phyloP scores from a whole-genome alignment of 2,888 invertebrate genomes.

The Sipha maydis region DNA sequence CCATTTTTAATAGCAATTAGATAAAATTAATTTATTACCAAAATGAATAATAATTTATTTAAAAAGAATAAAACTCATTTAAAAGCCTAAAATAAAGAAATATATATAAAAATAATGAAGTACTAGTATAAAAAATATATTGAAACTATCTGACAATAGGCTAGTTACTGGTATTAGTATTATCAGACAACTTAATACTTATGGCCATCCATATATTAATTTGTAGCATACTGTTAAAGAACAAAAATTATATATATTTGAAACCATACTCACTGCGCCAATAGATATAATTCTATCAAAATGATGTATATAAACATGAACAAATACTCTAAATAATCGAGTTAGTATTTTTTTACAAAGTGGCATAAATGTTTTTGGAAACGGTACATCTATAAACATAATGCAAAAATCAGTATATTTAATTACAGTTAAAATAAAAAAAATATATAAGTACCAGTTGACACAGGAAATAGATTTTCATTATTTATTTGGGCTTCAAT shows the following conservation, averaged over 20 bases:
- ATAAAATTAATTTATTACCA: too few relatives aligned
- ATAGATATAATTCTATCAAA: constrained; percentile 88
- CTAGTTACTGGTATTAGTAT: too few relatives aligned
- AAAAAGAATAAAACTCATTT: too few relatives aligned
- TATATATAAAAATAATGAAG: too few relatives aligned
- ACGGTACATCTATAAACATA: constrained; percentile 77
- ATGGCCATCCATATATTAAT: too few relatives aligned
- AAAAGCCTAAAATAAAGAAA: too few relatives aligned
- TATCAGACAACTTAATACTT: too few relatives aligned
- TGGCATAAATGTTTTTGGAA: constrained; percentile 83
- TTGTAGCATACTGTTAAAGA: background rate
- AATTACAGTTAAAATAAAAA: background rate
- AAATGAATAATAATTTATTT: too few relatives aligned
- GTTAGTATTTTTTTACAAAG: constrained; percentile 89
- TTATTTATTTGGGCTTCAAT: constrained; percentile 90
- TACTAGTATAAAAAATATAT: too few relatives aligned
- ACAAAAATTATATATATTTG: constrained; percentile 42
- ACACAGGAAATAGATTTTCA: constrained; percentile 85
- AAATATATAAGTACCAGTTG: constrained; percentile 71
- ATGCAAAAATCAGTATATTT: background rate
- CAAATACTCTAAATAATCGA: constrained; percentile 87
- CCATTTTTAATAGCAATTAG: too few relatives aligned
- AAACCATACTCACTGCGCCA: constrained; percentile 78
- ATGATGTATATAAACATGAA: constrained; percentile 94
- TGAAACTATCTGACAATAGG: too few relatives aligned